These are phyloP conservation scores for Echinometra lucunter DNA, from an alignment of 53 echinoderm and acorn worm genomes.

Conservation along the genomic window DNA sequence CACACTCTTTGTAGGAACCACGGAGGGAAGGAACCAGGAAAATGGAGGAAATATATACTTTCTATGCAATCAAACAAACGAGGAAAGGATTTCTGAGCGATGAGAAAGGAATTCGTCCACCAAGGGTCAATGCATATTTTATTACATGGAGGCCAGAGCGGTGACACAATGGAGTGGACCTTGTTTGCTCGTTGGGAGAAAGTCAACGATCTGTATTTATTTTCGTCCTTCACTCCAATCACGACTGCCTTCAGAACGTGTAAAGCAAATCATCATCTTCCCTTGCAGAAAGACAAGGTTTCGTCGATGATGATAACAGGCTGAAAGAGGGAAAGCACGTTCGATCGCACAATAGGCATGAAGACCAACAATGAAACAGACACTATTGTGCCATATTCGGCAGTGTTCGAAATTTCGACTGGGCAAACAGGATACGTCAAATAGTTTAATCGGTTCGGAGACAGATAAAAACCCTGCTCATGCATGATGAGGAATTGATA, in stretches of 20 bases:
- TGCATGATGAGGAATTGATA: background rate
- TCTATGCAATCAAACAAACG: background rate
- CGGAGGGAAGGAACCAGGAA: no score
- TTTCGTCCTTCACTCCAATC: background rate
- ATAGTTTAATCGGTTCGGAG: background rate
- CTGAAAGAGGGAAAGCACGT: background rate
- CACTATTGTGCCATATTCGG: background rate
- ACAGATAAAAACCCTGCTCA: background rate
- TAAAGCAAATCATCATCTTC: background rate
- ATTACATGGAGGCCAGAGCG: background rate
- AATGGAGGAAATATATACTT: background rate
- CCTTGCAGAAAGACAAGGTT: background rate
- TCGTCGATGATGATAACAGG: background rate
- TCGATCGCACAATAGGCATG: background rate
- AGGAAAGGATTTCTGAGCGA: background rate
- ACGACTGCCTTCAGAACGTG: background rate
- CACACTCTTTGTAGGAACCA: no score
- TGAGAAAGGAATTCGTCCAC: background rate
- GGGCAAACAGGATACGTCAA: background rate
- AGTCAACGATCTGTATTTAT: background rate
- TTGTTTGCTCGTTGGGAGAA: background rate
- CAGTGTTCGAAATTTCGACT: no score
- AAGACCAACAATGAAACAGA: background rate
- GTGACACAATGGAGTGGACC: background rate
- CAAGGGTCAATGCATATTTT: slow-evolving; percentile 1